Conservation (phyloP, 2,888 invertebrate genomes). For the Drosophila subsilvestris region DNA sequence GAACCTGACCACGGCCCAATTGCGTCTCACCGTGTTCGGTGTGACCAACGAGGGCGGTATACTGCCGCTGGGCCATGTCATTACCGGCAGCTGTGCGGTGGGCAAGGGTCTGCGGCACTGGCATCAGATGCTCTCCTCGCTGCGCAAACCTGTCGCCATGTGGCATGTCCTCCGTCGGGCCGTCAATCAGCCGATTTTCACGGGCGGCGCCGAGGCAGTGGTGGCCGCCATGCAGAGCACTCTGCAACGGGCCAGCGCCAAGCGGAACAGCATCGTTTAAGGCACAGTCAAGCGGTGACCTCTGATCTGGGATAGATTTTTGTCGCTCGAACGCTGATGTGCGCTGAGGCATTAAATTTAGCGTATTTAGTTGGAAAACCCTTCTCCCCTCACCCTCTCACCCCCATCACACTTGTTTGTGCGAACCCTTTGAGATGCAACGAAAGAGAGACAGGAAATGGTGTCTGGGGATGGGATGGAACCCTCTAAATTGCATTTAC, state of each 20-base stretch:
- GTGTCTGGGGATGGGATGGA: neutral
- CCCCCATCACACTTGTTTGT: neutral
- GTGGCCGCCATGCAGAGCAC: constrained; percentile 81
- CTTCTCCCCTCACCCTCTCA: too few species aligned
- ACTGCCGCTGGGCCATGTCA: constrained; percentile 91
- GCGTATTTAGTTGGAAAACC: constrained; percentile 29
- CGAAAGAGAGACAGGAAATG: neutral
- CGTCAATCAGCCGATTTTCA: constrained; percentile 79
- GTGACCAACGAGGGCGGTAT: constrained; percentile 82
- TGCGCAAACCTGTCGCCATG: constrained; percentile 92
- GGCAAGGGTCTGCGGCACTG: constrained; percentile 91
- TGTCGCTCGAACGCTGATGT: neutral
- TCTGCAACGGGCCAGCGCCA: constrained; percentile 73
- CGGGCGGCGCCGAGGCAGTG: constrained; percentile 81
- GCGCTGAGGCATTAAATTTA: constrained; percentile 6
- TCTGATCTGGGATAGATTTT: constrained; percentile 8
- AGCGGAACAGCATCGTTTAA: constrained; percentile 80
- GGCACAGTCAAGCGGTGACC: neutral
- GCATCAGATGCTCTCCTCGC: constrained; percentile 92
- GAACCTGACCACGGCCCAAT: constrained; percentile 88
- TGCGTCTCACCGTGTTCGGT: constrained; percentile 88
- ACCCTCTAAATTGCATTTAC: constrained; percentile 45
- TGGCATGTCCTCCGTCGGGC: constrained; percentile 89
- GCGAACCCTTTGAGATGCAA: neutral
- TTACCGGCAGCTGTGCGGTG: constrained; percentile 89